Base-by-base conservation (phyloP, 2,888 invertebrate species). In the Clunio marinus region DNA sequence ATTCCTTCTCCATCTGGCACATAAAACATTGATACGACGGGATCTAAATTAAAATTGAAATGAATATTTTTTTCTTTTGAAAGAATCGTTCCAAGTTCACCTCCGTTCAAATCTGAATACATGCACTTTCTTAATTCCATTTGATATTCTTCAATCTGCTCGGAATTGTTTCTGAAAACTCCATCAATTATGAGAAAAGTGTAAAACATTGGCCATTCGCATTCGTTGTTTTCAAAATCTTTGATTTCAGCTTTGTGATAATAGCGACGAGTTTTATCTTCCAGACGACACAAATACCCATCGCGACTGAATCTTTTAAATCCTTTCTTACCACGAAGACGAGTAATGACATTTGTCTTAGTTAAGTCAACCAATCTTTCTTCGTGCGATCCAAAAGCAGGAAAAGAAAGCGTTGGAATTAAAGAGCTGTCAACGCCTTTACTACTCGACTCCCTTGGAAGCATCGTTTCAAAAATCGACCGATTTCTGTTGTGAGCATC, bases 401-500 rank as follows among this genome's bases (percentile, higher is more conserved):
- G 99, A 82, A 96, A 99, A 20, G 96, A 94, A 74, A 99, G 87
- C 1, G 97, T 96, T 3, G 96, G 87, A 46, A 99, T 76, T 24
- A 99, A 81, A 1, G 96, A 90, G 0, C 91, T 87, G 81, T 99
- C 99, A 1, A 96, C 94, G 71, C 93, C 95, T 85, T 99, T 99
- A 0, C 98, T 98, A 77, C 94, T 95, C 0, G 98, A 98, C 81
- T 99, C 99, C 73, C 98, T 83, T 0, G 99, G 99, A 41, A 97
- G 81, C 83, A 99, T 88, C 0, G 97, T 96, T 81, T 99, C 98
- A 78, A 99, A 98, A 73, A 98, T 99, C 77, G 96, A 98, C 73
- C 98, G 84, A 80, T 99, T 99, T 68, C 99, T 84, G 80, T 98
- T 98, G 78, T 99, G 99, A 0, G 99, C 99, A 81, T 99, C 99